Base-by-base conservation (phyloP, 2,113 vertebrate genomes). In the Megaleporinus macrocephalus region DNA sequence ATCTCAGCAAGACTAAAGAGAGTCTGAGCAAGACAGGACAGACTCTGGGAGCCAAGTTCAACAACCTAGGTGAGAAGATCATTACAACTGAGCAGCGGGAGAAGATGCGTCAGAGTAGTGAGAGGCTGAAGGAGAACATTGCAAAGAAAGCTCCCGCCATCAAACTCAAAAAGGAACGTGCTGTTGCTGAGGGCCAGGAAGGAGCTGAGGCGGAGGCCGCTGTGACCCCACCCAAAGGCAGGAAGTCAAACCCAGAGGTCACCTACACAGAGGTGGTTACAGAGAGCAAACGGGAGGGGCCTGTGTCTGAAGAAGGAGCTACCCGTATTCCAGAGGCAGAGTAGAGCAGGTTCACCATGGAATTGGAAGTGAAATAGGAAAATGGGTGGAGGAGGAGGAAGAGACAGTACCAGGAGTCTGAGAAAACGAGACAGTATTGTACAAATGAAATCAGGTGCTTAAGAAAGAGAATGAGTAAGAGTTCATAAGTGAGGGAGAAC, bases 21-120 rank as follows among this genome's bases (percentile, higher is more conserved):
- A 97, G 93, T 90, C 93, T 87, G 14, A 81, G 74, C 53, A 83
- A 83, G 63, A 87, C 86, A 26, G 74, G 86, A 47, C 83, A 85
- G 3, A 79, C 53, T 1, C 41, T 99, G 78, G 96, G 96, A 84
- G 96, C 95, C 89, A 97, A 93, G 90, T 95, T 99, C 86, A 95
- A 95, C 88, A 91, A 93, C 89, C 94, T 99, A 75, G 96, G 95
- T 65, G 97, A 97, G 62, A 97, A 96, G 89, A 97, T 99, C 41
- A 96, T 99, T 81, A 96, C 98, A 0, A 94, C 94, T 0, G 97
- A 99, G 87, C 94, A 96, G 73, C 90, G 97, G 85, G 97, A 99
- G 84, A 95, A 96, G 89, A 95, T 99, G 80, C 94, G 93, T 69
- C 96, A 98, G 84, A 97, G 96, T 0, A 93, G 96, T 0, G 95